Conservation (phyloP, 2,888 invertebrate species). For the Tupiocoris notatus region DNA sequence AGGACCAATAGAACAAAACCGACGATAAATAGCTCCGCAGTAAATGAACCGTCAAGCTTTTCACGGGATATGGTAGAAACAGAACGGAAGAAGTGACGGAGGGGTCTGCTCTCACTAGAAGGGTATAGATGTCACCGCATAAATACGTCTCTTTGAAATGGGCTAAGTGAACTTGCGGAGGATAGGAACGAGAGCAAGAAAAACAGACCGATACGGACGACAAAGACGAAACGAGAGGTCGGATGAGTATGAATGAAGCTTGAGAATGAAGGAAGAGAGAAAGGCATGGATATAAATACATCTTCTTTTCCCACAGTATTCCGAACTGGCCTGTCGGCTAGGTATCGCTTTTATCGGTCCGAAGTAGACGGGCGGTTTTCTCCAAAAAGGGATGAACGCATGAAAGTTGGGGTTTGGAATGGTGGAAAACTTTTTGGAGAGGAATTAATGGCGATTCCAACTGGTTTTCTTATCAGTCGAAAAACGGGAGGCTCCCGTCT, state of each 20-base stretch:
- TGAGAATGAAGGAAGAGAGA: too few relatives aligned
- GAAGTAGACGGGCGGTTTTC: background rate
- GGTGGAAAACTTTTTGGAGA: constrained; percentile 10
- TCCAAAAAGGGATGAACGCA: constrained; percentile 18
- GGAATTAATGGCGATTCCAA: constrained; percentile 36
- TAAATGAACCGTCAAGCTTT: constrained; percentile 38
- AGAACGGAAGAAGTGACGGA: background rate
- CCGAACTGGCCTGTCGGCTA: background rate
- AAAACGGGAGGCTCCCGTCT: background rate
- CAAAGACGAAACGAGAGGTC: background rate
- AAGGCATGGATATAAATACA: constrained; percentile 29
- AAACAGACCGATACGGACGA: background rate
- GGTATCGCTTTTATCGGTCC: constrained; percentile 38
- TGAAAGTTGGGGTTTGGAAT: background rate
- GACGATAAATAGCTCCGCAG: constrained; percentile 29
- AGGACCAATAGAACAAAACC: constrained; percentile 37
- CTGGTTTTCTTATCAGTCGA: constrained; percentile 31
- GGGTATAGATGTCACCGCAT: constrained; percentile 38
- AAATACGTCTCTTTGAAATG: constrained; percentile 24
- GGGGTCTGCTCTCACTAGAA: constrained; percentile 1
- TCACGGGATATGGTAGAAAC: constrained; percentile 4
- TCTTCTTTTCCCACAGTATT: constrained; percentile 13
- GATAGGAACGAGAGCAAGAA: background rate
- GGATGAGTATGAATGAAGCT: constrained; percentile 18
- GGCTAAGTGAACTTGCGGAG: background rate